These are phyloP conservation scores for Drosophila kanekoi DNA, from an alignment of 2,888 invertebrate species.

Conservation along the genomic window DNA sequence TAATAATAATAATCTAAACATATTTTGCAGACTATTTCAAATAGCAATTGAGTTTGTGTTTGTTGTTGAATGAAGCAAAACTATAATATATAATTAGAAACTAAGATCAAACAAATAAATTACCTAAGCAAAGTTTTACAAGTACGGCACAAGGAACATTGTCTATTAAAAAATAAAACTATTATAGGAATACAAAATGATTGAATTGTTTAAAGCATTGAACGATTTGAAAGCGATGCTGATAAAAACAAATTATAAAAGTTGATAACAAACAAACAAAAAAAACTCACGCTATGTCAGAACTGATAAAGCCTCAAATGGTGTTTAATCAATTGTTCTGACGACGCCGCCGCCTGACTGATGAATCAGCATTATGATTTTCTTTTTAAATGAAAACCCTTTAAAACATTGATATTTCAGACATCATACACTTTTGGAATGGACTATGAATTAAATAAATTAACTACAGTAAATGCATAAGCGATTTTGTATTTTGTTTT, in stretches of 20 bases:
- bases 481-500: constrained; percentile 44
- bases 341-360: background rate
- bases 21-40: background rate
- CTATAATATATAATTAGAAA: constrained; percentile 7
- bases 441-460: constrained; percentile 69
- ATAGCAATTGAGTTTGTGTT: background rate
- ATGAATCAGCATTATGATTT: constrained; percentile 4
- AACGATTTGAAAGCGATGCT: background rate
- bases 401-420: constrained; percentile 38
- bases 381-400: constrained; percentile 12
- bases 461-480: constrained; percentile 72
- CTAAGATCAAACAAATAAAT: constrained; percentile 32
- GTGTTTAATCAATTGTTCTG: constrained; percentile 8
- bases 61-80: background rate
- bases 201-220: constrained; percentile 9
- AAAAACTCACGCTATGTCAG: constrained; percentile 22
- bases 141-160: constrained; percentile 73
- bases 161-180: constrained; percentile 21
- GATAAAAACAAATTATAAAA: constrained; percentile 31
- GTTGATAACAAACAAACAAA: constrained; percentile 10
- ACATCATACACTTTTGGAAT: constrained; percentile 56
- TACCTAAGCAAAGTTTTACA: constrained; percentile 38
- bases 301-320: constrained; percentile 55
- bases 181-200: constrained; percentile 12
- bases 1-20: too few relatives aligned